Conservation (phyloP, 2,888 invertebrate genomes). For the Agapostemon virescens region DNA sequence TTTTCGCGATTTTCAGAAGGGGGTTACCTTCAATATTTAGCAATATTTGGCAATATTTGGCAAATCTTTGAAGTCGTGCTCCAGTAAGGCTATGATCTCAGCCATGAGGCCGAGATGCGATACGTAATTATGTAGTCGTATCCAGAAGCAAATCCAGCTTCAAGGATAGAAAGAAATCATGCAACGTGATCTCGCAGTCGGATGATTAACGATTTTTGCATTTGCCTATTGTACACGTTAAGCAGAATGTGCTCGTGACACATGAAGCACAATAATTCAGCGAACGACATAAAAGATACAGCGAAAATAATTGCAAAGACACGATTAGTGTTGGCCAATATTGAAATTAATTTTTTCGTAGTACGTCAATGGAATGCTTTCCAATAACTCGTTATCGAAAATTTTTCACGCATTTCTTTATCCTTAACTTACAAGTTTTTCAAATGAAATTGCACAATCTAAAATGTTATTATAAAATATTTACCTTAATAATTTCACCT, state of each 20-base stretch:
- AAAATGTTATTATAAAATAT: neutral
- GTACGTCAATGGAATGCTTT: neutral
- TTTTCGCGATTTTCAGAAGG: too few relatives aligned
- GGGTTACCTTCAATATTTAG: too few relatives aligned
- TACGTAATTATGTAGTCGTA: too few relatives aligned
- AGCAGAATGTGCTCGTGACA: neutral
- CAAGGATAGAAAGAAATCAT: slow-evolving; percentile 1
- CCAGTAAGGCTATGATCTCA: too few relatives aligned
- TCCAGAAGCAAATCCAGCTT: too few relatives aligned
- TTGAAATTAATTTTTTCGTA: neutral
- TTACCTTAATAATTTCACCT: neutral
- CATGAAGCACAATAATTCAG: neutral
- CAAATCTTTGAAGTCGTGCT: too few relatives aligned
- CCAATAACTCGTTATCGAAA: neutral
- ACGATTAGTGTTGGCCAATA: neutral
- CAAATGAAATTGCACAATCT: neutral
- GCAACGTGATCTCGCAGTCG: neutral
- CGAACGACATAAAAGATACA: too few relatives aligned
- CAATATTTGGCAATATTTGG: too few relatives aligned
- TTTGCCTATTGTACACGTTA: neutral
- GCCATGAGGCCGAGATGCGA: too few relatives aligned
- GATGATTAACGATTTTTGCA: neutral
- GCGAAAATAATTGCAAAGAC: neutral
- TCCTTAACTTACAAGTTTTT: neutral
- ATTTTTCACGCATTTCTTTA: neutral